A percentile compares a stretch with the other conserved stretches of the same genome.
Evolutionary conservation across 2,113 vertebrate genomes (phyloP).

Genomic region (Pterocles burchelli): DNA sequence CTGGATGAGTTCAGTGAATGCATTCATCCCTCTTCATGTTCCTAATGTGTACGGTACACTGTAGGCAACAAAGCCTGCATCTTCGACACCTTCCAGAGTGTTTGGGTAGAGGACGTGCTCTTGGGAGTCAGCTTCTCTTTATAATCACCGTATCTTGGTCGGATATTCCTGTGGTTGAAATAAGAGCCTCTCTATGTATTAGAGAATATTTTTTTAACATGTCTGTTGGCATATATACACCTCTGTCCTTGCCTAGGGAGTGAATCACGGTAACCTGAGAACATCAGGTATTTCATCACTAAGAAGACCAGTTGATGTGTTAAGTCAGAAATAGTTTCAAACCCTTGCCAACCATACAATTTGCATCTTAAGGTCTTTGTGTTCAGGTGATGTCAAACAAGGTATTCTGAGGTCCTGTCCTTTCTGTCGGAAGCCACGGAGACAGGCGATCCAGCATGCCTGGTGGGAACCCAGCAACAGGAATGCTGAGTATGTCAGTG

Average conservation of each 20-base stretch:
- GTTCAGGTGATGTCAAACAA: neutral
- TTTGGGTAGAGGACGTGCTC: neutral
- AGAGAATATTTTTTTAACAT: neutral
- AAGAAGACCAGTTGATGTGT: neutral
- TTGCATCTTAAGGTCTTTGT: neutral
- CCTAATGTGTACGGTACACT: accelerated
- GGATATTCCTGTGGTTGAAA: neutral
- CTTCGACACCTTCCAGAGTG: neutral
- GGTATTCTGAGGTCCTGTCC: neutral
- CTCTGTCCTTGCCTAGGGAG: neutral
- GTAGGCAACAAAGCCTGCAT: neutral
- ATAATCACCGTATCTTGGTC: neutral
- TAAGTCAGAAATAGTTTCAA: neutral
- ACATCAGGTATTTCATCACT: neutral
- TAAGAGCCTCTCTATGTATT: neutral
- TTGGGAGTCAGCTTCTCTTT: neutral
- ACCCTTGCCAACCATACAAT: neutral
- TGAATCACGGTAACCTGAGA: neutral
- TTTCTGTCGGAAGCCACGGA: neutral
- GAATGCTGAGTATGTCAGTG: neutral
- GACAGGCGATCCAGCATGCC: neutral
- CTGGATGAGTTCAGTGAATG: too few species aligned
- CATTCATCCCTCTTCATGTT: neutral
- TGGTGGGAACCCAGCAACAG: neutral
- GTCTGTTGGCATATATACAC: neutral